Conservation (phyloP, 2,888 invertebrate genomes). For the Drosophila kambysellisi region DNA sequence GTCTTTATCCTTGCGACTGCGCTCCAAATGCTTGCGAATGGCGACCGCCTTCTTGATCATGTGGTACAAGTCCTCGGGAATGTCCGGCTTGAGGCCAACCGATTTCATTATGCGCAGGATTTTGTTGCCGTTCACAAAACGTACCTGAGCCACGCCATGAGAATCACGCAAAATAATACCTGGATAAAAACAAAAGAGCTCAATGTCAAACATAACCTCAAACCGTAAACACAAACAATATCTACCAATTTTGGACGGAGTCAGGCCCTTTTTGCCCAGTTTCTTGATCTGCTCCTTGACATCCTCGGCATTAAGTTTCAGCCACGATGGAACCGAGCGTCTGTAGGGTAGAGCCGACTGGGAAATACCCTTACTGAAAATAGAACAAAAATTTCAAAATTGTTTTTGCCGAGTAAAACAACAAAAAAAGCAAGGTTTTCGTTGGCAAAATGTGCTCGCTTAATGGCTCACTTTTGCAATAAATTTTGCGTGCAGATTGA, state of each 20-base stretch:
- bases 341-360: conserved; percentile 99
- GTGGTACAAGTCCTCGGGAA: conserved; percentile 99
- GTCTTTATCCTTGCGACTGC: conserved; percentile 99
- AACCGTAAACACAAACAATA: conserved; percentile 24
- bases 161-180: conserved; percentile 99
- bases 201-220: conserved; percentile 51
- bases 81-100: conserved; percentile 97
- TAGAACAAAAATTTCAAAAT: conserved; percentile 69
- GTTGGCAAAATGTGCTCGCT: conserved; percentile 59
- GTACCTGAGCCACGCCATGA: conserved; percentile 99
- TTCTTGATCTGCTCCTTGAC: conserved; percentile 99
- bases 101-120: conserved; percentile 99
- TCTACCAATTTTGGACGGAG: conserved; percentile 99
- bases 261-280: conserved; percentile 98
- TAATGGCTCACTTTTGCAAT: conserved; percentile 10
- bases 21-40: conserved; percentile 99
- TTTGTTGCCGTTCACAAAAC: conserved; percentile 99
- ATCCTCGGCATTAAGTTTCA: conserved; percentile 98
- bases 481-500: neutral
- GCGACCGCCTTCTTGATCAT: conserved; percentile 99
- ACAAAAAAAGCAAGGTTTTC: conserved; percentile 21
- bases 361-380: conserved; percentile 99
- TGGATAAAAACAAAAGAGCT: conserved; percentile 31
- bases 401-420: neutral
- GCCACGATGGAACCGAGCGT: conserved; percentile 99